Evolutionary conservation across 2,888 invertebrate species (phyloP), one percentile per base, ranked within the genome.

Genomic region (Bombylius major): DNA sequence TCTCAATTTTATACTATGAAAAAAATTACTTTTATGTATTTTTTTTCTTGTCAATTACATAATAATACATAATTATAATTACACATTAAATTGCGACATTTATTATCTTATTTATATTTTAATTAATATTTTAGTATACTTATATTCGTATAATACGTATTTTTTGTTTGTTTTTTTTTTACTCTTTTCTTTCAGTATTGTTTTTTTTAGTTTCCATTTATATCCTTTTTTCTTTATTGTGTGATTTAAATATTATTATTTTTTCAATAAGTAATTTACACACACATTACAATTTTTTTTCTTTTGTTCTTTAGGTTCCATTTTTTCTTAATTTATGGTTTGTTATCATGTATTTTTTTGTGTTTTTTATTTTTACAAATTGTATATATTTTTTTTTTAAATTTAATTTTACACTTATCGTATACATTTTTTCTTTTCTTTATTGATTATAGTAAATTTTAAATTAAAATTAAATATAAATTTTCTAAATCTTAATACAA

Each of bases 41-140:
- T 5, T 5, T 47, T 47, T 8, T 23, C 23, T 55, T 44, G 12
- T 55, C 46, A 55, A 50, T 55, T 51, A 51, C 50, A 55, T 55
- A 47, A 50, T 47, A 23, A 23, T n/a, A n/a, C n/a, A n/a, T 55
- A 55, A 31, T 9, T 23, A 47, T 23, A 23, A 23, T 23, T 23
- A 23, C 23, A 23, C 23, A 23, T 23, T 23, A 23, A 23, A 23
- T 23, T 23, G 23, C 23, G 23, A 23, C 23, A 23, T 23, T 23
- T 23, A 23, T 23, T 23, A 23, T 23, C 23, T 23, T 23, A 23
- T 47, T 14, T 39, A 50, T 54, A 14, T 54, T 49, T 34, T 51
- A 39, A 51, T 47, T 47, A 47, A 50, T 55, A 46, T 42, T n/a
- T 8, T 7, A 36, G 5, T 7, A 36, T 36, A 36, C 5, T 36